phyloP scores from a whole-genome alignment of 2,888 invertebrate species.

The Elaeidobius kamerunicus region DNA sequence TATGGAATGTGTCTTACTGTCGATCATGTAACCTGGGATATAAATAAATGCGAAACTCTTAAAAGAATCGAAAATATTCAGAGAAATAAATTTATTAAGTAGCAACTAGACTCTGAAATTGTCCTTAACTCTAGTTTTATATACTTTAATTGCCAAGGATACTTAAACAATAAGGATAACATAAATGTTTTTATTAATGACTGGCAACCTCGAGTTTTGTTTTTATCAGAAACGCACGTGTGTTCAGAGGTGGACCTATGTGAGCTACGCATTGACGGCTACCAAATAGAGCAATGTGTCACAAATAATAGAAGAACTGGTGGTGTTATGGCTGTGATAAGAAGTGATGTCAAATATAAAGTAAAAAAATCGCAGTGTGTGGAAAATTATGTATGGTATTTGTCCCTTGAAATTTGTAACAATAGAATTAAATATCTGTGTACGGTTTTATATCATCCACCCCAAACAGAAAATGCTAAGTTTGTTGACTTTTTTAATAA shows the following conservation, averaged over 20 bases:
- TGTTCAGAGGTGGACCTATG: conserved; percentile 4
- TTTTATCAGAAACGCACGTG: conserved; percentile 14
- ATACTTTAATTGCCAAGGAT: too few species aligned
- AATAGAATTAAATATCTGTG: background rate
- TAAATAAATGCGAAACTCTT: background rate
- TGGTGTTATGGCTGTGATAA: conserved; percentile 7
- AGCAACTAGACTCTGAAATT: conserved; percentile 12
- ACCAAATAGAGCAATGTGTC: conserved; percentile 7
- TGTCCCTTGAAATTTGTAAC: background rate
- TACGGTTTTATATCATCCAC: background rate
- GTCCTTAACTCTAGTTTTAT: conserved; percentile 8
- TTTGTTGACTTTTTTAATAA: background rate
- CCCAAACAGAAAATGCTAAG: background rate
- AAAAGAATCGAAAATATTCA: background rate
- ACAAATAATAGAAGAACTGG: conserved; percentile 8
- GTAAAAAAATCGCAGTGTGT: background rate
- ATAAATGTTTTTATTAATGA: conserved; percentile 12
- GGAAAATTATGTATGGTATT: background rate
- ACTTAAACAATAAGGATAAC: conserved; percentile 15
- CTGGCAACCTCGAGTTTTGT: conserved; percentile 9
- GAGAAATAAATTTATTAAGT: conserved; percentile 1
- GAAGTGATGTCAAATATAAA: conserved; percentile 10
- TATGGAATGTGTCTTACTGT: background rate
- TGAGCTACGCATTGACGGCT: conserved; percentile 8
- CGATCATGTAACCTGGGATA: too few species aligned